Conservation (phyloP, 2,113 vertebrate genomes). For the Hyperopisus bebe region DNA sequence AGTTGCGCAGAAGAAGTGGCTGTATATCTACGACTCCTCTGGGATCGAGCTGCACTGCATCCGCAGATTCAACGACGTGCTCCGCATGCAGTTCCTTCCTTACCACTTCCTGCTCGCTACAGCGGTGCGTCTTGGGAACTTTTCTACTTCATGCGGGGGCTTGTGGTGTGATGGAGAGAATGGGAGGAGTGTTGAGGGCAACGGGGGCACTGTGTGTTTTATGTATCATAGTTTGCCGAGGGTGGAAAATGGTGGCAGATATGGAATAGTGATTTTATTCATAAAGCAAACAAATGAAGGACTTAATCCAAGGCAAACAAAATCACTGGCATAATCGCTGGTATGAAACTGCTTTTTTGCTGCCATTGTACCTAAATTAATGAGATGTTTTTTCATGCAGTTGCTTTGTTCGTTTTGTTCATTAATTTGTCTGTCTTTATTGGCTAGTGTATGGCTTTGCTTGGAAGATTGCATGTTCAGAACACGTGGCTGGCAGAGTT, state of each 20-base stretch:
- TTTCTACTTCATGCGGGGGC: background rate
- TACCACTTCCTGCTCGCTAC: slow-evolving; percentile 78
- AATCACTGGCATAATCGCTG: background rate
- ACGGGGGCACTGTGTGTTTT: background rate
- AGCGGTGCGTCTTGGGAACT: slow-evolving; percentile 45
- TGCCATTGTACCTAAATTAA: background rate
- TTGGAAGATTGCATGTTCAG: background rate
- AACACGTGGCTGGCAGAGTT: background rate
- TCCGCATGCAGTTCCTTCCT: slow-evolving; percentile 78
- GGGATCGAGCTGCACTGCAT: slow-evolving; percentile 83
- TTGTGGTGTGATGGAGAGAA: background rate
- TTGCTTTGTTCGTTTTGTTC: background rate
- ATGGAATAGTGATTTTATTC: background rate
- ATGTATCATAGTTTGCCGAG: background rate
- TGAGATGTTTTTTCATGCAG: background rate
- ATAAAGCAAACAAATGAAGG: background rate
- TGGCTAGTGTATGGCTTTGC: background rate
- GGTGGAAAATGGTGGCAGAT: background rate
- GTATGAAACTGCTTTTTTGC: background rate
- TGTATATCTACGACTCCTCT: slow-evolving; percentile 77
- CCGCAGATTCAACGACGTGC: slow-evolving; percentile 72
- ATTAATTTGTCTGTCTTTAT: background rate
- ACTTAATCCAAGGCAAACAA: background rate
- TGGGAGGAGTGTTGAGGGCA: background rate
- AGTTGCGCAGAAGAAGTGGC: slow-evolving; percentile 81